phyloP scores from a whole-genome alignment of 2,888 invertebrate species.

The Andrena marginata region DNA sequence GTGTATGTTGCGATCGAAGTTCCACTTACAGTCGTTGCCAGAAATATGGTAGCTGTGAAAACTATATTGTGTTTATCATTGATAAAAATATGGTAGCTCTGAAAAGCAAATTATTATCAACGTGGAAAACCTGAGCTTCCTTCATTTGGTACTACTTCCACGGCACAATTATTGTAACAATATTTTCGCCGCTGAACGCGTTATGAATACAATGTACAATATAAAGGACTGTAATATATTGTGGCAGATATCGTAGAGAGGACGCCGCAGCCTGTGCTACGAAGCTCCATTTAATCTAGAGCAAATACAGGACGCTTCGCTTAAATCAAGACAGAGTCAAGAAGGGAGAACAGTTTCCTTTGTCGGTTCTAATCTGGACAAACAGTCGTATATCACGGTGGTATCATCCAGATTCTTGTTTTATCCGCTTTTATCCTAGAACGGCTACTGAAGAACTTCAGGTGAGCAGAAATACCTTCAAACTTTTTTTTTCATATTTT shows the following conservation, averaged over 20 bases:
- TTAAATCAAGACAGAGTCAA: conserved; percentile 78
- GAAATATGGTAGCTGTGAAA: no score
- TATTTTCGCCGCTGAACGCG: conserved; percentile 9
- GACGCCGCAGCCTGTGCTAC: conserved; percentile 41
- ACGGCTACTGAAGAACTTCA: conserved; percentile 55
- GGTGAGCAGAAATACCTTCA: conserved; percentile 6
- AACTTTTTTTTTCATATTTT: background rate
- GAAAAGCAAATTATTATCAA: no score
- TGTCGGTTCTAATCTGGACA: conserved; percentile 80
- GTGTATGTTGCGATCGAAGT: no score
- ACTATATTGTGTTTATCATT: no score
- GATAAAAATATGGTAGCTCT: no score
- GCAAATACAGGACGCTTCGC: conserved; percentile 78
- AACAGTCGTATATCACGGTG: conserved; percentile 77
- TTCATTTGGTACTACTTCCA: background rate
- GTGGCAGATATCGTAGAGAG: conserved; percentile 60
- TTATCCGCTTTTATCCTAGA: conserved; percentile 61
- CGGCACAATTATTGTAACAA: conserved; percentile 16
- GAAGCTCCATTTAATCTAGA: conserved; percentile 77
- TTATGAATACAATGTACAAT: conserved; percentile 65
- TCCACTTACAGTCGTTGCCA: no score
- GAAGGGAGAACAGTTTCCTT: conserved; percentile 77
- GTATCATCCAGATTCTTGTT: conserved; percentile 58
- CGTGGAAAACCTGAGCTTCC: no score
- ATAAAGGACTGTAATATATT: conserved; percentile 29